Percentiles rank a stretch among this genome's conserved stretches.
These are phyloP conservation scores for Tetranychus truncatus DNA, from an alignment of 2,888 invertebrate genomes.

Conservation along the genomic window DNA sequence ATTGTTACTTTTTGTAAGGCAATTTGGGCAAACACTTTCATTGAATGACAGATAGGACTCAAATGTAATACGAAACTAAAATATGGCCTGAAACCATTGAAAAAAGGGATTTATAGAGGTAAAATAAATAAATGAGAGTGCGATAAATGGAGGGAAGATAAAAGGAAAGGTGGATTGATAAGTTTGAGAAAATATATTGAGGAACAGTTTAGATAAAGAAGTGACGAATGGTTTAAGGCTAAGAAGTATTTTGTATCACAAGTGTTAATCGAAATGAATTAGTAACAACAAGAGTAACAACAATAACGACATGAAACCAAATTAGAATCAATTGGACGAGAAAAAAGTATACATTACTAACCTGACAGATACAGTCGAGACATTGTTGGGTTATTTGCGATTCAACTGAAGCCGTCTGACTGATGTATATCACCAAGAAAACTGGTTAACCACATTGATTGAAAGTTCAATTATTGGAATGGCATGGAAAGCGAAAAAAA, in stretches of 20 bases:
- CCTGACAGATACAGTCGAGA: conserved; percentile 27
- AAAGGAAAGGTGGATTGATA: not conserved
- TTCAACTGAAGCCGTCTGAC: not conserved
- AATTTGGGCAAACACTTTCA: too few species aligned
- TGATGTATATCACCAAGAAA: not conserved
- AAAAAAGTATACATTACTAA: conserved; percentile 14
- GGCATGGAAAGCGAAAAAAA: not conserved
- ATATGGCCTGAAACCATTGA: not conserved
- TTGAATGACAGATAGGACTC: too few species aligned
- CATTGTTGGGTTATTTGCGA: conserved; percentile 19
- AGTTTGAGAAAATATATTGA: not conserved
- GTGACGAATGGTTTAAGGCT: too few species aligned
- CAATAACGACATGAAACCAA: not conserved
- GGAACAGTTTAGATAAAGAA: not conserved
- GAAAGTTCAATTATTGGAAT: not conserved
- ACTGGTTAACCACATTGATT: not conserved
- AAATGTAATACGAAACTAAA: not conserved
- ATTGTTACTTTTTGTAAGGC: too few species aligned
- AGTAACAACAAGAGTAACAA: too few species aligned
- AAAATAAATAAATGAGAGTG: not conserved
- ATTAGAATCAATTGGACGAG: not conserved
- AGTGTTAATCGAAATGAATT: too few species aligned
- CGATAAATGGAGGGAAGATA: not conserved
- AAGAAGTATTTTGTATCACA: too few species aligned
- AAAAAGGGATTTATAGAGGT: not conserved